phyloP scores from a whole-genome alignment of 2,888 invertebrate species.

The Phaedon cochleariae region DNA sequence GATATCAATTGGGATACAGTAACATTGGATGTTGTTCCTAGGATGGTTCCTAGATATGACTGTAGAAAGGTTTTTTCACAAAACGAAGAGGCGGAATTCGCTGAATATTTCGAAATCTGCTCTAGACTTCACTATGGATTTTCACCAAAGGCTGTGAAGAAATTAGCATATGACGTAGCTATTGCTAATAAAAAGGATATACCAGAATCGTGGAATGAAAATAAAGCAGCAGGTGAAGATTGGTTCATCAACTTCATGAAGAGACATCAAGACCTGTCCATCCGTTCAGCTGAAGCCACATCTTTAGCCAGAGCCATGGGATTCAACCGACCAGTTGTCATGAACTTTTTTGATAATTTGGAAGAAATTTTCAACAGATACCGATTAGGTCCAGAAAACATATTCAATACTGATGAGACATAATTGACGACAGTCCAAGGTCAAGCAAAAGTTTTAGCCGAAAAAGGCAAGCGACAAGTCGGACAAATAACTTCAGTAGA shows the following conservation, averaged over 20 bases:
- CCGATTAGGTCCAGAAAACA: no score
- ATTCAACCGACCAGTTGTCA: no score
- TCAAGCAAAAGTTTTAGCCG: no score
- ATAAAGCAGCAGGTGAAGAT: slow-evolving; percentile 15
- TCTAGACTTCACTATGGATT: slow-evolving; percentile 9
- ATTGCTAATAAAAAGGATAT: background rate
- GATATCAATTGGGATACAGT: background rate
- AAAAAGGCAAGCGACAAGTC: no score
- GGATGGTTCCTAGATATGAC: background rate
- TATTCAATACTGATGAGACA: no score
- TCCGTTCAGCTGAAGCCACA: no score
- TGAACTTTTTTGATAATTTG: no score
- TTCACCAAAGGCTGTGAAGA: slow-evolving; percentile 1
- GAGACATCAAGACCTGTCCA: slow-evolving; percentile 13
- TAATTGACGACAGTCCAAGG: no score
- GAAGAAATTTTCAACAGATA: no score
- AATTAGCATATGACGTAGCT: slow-evolving; percentile 11
- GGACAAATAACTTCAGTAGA: slow-evolving; percentile 24
- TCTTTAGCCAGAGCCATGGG: no score
- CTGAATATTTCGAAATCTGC: background rate
- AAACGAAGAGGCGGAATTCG: slow-evolving; percentile 4
- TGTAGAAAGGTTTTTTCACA: background rate
- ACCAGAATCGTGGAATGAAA: slow-evolving; percentile 13
- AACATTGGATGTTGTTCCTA: background rate
- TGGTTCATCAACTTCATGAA: slow-evolving; percentile 18